A percentile compares a stretch with the other conserved stretches of the same genome.
Conservation (phyloP, 2,113 vertebrate species). For the Pipa parva region DNA sequence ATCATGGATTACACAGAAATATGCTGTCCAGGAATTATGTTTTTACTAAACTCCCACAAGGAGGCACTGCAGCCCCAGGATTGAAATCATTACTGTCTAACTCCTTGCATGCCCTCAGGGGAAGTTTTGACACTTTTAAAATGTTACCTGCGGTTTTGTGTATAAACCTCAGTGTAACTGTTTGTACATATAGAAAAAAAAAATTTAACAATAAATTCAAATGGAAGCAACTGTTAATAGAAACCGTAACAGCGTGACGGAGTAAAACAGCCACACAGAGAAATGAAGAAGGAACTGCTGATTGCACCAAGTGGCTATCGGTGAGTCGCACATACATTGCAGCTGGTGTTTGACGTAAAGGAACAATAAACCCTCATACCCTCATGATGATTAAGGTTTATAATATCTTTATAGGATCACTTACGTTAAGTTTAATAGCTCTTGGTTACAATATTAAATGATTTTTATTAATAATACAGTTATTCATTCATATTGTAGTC, state of each 20-base stretch:
- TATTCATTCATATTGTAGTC: too few relatives aligned
- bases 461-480: too few relatives aligned
- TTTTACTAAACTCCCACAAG: neutral
- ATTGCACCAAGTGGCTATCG: neutral
- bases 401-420: too few relatives aligned
- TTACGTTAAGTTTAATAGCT: too few relatives aligned
- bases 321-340: neutral
- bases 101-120: constrained; percentile 10
- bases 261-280: neutral
- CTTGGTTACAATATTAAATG: too few relatives aligned
- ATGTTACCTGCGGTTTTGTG: constrained; percentile 42
- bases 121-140: constrained; percentile 38
- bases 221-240: constrained; percentile 9
- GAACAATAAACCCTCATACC: too few relatives aligned
- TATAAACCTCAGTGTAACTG: constrained; percentile 27
- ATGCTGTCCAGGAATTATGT: neutral
- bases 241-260: constrained; percentile 3
- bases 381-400: too few relatives aligned
- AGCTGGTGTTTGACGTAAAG: too few relatives aligned
- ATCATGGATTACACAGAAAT: neutral
- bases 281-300: neutral
- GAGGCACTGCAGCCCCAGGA: constrained; percentile 16
- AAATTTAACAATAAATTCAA: constrained; percentile 17
- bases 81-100: neutral
- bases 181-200: constrained; percentile 42